Evolutionary conservation across 2,113 vertebrate genomes (phyloP).

Genomic region (Burhinus bistriatus): DNA sequence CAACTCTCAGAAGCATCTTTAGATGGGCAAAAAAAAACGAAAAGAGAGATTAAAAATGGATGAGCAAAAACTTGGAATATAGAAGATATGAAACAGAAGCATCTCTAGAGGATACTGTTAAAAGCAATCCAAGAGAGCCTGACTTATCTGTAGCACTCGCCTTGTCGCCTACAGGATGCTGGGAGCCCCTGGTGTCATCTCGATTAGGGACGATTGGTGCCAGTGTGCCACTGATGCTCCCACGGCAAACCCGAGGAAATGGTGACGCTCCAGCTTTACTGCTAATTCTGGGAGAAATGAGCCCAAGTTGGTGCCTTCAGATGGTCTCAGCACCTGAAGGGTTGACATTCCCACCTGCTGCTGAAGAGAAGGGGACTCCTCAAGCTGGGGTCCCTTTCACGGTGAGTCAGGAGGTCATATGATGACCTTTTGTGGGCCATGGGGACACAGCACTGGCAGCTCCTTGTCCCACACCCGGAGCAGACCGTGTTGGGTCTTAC

Average conservation of each 20-base stretch:
- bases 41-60: neutral
- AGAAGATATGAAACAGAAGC: neutral
- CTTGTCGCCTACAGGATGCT: fast-evolving
- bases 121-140: neutral
- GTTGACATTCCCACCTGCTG: neutral
- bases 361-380: neutral
- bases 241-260: neutral
- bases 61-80: neutral
- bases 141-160: fast-evolving
- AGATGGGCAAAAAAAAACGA: neutral
- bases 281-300: fast-evolving
- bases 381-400: neutral
- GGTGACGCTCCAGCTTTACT: neutral
- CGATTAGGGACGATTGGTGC: fast-evolving
- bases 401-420: neutral
- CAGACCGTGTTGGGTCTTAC: neutral
- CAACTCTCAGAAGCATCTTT: neutral
- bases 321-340: neutral
- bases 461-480: neutral
- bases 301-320: neutral
- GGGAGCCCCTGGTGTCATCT: neutral
- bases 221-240: neutral
- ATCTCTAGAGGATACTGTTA: neutral
- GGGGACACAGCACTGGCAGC: neutral
- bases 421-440: neutral